phyloP scores from a whole-genome alignment of 2,113 vertebrate species.

The Panurus biarmicus region DNA sequence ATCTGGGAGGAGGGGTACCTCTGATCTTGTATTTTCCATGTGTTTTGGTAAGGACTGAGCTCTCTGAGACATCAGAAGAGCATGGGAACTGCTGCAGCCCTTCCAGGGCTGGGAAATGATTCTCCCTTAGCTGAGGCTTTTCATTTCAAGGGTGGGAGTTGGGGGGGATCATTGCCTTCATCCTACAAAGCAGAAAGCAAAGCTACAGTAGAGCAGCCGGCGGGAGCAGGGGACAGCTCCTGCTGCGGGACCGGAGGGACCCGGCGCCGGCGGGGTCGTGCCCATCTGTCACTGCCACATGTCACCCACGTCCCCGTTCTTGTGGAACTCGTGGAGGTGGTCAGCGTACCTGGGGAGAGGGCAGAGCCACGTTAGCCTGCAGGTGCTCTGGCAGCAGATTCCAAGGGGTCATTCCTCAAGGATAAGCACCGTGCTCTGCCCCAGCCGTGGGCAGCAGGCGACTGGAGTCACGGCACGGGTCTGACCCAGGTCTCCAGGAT shows the following conservation, averaged over 20 bases:
- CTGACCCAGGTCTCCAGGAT: neutral
- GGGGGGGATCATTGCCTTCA: neutral
- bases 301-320: slow-evolving; percentile 71
- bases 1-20: neutral
- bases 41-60: neutral
- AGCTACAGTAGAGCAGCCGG: neutral
- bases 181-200: slow-evolving; percentile 28
- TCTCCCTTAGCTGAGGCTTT: neutral
- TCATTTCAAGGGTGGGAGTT: neutral
- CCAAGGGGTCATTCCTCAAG: rapidly evolving
- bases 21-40: neutral
- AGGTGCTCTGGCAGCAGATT: too few relatives aligned
- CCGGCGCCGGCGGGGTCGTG: rapidly evolving
- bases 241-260: neutral
- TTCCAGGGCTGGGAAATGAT: neutral
- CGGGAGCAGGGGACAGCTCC: neutral
- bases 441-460: neutral
- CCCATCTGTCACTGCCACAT: slow-evolving; percentile 70
- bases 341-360: slow-evolving; percentile 82
- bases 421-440: neutral
- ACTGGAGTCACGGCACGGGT: rapidly evolving
- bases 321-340: slow-evolving; percentile 92
- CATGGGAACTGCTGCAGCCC: neutral
- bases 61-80: neutral
- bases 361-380: neutral